Conservation (phyloP, 2,888 invertebrate species). For the Nebria salina region DNA sequence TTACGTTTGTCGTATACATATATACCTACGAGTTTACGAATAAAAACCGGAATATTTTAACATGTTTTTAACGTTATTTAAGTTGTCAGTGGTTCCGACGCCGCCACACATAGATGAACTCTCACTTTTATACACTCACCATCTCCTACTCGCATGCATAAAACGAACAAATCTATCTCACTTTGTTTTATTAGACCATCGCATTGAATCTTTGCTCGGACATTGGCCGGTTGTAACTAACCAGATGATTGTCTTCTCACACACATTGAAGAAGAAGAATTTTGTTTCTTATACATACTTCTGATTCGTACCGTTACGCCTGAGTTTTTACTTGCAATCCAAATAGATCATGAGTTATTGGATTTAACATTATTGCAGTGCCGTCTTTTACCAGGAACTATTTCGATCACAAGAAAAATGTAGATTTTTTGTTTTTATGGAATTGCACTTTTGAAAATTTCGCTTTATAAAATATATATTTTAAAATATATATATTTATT, state of each 20-base stretch:
- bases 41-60: constrained; percentile 33
- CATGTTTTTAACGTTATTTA: constrained; percentile 35
- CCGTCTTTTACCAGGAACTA: background rate
- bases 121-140: constrained; percentile 29
- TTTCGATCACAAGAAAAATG: too few species aligned
- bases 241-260: constrained; percentile 29
- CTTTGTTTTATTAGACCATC: constrained; percentile 19
- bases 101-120: constrained; percentile 21
- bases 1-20: constrained; percentile 22
- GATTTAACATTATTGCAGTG: background rate
- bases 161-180: constrained; percentile 4
- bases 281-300: background rate
- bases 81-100: constrained; percentile 27
- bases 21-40: constrained; percentile 29
- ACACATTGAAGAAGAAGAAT: background rate
- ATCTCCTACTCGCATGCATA: background rate
- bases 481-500: background rate
- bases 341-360: background rate
- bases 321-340: background rate
- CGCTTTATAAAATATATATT: too few species aligned
- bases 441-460: too few species aligned
- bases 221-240: constrained; percentile 34
- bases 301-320: background rate
- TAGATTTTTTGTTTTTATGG: too few species aligned
- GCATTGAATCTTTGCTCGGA: constrained; percentile 23